Base-by-base conservation (phyloP, 2,888 invertebrate genomes). In the Lepidocyrtinus sp. region DNA sequence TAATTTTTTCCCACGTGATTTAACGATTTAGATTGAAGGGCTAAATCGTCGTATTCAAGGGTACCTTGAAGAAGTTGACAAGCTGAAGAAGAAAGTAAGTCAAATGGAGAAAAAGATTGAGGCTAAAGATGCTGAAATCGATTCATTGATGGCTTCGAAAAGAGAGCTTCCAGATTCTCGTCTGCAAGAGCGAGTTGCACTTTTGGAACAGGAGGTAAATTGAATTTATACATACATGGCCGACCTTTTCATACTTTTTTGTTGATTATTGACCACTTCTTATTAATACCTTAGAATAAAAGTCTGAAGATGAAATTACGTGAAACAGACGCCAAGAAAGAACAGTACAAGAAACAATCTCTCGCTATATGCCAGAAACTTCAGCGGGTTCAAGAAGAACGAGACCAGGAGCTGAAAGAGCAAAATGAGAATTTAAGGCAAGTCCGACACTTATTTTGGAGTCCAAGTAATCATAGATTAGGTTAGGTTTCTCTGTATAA, bases 401-500 rank as follows among this genome's bases (percentile, higher is more conserved):
- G 75, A 2, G 83, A 84, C 62, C 46, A 45, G 27, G 75, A 83
- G 50, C 72, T 85, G 2, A 72, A 79, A 25, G 80, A 78, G 22
- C 83, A 84, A 70, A 85, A 85, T 72, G 83, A 83, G 59, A 81
- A 72, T 46, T 69, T 83, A 26, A 76, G 80, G 83, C 83, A 70
- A 62, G 62, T 22, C 21, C 59, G 22, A 68, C 12, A 12, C n/a
- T 22, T 50, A 12, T 22, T 22, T 71, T 59, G 15, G 2, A 7
- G n/a, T 9, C 9, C 36, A 2, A 65, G 19, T n/a, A n/a, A n/a
- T n/a, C n/a, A n/a, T n/a, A n/a, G n/a, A 3, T 55, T n/a, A 12
- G 55, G 3, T n/a, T n/a, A n/a, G n/a, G n/a, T n/a, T n/a, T n/a
- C n/a, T n/a, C 17, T n/a, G 2, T 55, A n/a, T 55, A 7, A 2